A percentile compares a stretch with the other conserved stretches of the same genome.
Conservation (phyloP, 2,113 vertebrate species). For the Panthera tigris region DNA sequence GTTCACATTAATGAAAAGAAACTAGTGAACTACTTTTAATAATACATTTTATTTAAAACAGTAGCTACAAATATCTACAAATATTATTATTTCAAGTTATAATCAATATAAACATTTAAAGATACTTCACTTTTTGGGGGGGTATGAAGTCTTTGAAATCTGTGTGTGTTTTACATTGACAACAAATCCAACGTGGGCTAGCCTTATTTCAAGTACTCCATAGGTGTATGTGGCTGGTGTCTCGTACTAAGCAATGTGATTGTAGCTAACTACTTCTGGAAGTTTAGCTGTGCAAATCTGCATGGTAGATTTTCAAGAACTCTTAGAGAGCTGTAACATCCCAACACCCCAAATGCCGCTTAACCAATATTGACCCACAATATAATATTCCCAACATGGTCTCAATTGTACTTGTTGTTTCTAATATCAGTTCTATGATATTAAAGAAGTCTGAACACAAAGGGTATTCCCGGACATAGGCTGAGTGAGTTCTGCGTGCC, state of each 20-base stretch:
- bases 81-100: neutral
- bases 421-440: neutral
- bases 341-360: neutral
- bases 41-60: neutral
- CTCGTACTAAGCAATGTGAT: neutral
- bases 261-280: neutral
- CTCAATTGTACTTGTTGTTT: neutral
- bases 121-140: neutral
- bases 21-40: neutral
- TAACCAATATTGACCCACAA: neutral
- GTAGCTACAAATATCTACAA: neutral
- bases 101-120: neutral
- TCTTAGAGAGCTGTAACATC: neutral
- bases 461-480: neutral
- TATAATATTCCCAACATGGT: neutral
- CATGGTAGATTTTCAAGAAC: neutral
- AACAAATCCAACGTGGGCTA: neutral
- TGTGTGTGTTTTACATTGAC: neutral
- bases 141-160: neutral
- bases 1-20: neutral
- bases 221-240: neutral
- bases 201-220: neutral
- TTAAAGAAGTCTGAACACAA: neutral
- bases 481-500: neutral
- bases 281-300: neutral